A percentile compares a stretch with the other conserved stretches of the same genome.
phyloP scores from a whole-genome alignment of 2,113 vertebrate species.

The Recurvirostra avosetta region DNA sequence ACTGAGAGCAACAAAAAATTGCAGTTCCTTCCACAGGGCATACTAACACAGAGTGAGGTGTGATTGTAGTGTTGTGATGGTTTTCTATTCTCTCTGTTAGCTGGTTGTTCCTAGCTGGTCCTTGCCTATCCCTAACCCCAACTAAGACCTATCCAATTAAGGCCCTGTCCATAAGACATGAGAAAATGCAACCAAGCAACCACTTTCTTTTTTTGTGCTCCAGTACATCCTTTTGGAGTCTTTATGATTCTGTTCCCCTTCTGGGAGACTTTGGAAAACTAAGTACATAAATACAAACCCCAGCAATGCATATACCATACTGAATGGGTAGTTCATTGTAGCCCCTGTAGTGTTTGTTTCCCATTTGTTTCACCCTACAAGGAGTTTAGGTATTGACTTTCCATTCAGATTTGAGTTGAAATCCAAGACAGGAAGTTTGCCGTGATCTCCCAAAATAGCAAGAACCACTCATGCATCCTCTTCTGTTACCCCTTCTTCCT shows the following conservation, averaged over 20 bases:
- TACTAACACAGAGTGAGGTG: neutral
- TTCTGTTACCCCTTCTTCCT: neutral
- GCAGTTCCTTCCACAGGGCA: neutral
- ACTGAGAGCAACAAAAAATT: neutral
- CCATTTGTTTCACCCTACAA: neutral
- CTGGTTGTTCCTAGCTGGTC: neutral
- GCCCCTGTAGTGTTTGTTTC: neutral
- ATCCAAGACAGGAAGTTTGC: neutral
- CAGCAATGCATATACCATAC: neutral
- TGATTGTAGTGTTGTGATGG: neutral
- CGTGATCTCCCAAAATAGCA: neutral
- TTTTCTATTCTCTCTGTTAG: neutral
- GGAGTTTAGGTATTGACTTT: neutral
- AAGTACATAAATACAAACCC: neutral
- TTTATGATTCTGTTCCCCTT: neutral
- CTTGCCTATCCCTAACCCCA: neutral
- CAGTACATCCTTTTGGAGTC: neutral
- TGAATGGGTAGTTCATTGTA: neutral
- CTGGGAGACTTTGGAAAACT: neutral
- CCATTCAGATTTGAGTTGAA: neutral
- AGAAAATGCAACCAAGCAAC: neutral
- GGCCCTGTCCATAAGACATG: accelerated
- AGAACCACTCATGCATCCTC: neutral
- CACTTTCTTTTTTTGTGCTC: neutral
- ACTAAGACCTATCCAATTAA: neutral